Conservation (phyloP, 2,888 invertebrate species). For the Diloba caeruleocephala region DNA sequence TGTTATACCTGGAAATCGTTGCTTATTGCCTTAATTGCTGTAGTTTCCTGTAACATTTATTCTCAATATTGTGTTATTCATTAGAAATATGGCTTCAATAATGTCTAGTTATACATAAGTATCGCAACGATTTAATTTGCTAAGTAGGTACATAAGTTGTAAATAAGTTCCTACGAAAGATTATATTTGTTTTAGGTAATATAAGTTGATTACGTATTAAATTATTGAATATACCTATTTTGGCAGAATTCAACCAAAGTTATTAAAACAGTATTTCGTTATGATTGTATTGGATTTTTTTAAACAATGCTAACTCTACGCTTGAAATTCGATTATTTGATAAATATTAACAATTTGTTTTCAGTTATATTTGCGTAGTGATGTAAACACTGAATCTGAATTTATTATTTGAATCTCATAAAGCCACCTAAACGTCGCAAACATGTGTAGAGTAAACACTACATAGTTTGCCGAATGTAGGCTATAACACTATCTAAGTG, state of each 20-base stretch:
- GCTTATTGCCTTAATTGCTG: constrained; percentile 31
- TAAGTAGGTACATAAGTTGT: constrained; percentile 24
- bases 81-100: constrained; percentile 38
- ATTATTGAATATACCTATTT: constrained; percentile 32
- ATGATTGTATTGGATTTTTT: constrained; percentile 11
- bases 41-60: constrained; percentile 29
- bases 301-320: constrained; percentile 3
- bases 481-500: constrained; percentile 60
- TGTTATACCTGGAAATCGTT: constrained; percentile 57
- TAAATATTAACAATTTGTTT: not conserved
- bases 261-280: constrained; percentile 40
- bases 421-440: constrained; percentile 2
- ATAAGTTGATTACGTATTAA: constrained; percentile 19
- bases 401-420: constrained; percentile 4
- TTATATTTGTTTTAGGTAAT: constrained; percentile 31
- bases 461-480: constrained; percentile 8
- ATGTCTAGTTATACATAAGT: constrained; percentile 26
- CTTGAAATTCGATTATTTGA: constrained; percentile 10
- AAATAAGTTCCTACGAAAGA: constrained; percentile 50
- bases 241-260: constrained; percentile 51
- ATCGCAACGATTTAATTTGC: constrained; percentile 1
- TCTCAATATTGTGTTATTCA: constrained; percentile 24
- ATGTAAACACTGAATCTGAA: constrained; percentile 3
- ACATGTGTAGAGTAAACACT: not conserved
- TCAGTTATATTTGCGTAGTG: not conserved